Evolutionary conservation across 2,113 vertebrate genomes (phyloP).

Genomic region (Dolichotis patagonum): DNA sequence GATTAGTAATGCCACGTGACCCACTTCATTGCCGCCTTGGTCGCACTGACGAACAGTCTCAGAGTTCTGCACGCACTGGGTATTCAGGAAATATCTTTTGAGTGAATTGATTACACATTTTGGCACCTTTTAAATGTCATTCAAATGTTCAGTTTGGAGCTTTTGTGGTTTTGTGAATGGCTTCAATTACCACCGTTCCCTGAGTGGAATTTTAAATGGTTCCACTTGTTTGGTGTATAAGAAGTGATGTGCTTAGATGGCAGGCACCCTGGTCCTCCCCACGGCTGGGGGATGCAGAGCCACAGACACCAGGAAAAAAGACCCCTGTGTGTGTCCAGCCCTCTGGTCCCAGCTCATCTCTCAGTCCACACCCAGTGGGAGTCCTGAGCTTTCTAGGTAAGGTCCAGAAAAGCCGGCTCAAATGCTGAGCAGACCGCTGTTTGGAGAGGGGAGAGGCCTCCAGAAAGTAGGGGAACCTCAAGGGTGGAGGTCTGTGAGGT

Average conservation of each 20-base stretch:
- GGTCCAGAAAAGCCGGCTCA: neutral
- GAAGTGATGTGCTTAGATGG: neutral
- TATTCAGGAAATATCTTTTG: slow-evolving; percentile 70
- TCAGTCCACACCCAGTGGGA: neutral
- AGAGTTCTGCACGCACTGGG: neutral
- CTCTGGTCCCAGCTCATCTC: neutral
- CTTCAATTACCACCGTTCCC: slow-evolving; percentile 74
- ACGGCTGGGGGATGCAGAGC: neutral
- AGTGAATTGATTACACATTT: slow-evolving; percentile 77
- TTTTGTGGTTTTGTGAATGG: slow-evolving; percentile 73
- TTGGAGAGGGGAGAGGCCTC: neutral
- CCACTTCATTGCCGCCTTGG: neutral
- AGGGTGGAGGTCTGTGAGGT: neutral
- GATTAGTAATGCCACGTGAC: neutral
- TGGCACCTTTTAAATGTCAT: slow-evolving; percentile 80
- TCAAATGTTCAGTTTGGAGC: slow-evolving; percentile 66
- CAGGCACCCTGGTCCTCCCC: neutral
- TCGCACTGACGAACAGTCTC: neutral
- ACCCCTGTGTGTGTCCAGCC: neutral
- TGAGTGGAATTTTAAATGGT: slow-evolving; percentile 76
- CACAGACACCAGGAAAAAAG: neutral
- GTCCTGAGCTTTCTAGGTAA: neutral
- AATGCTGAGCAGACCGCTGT: neutral
- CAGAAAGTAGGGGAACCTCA: neutral
- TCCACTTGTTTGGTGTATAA: slow-evolving; percentile 72